Percentiles rank a stretch among this genome's conserved stretches.
These are phyloP conservation scores for Mactromeris polynyma DNA, from an alignment of 2,888 invertebrate species.

Conservation along the genomic window DNA sequence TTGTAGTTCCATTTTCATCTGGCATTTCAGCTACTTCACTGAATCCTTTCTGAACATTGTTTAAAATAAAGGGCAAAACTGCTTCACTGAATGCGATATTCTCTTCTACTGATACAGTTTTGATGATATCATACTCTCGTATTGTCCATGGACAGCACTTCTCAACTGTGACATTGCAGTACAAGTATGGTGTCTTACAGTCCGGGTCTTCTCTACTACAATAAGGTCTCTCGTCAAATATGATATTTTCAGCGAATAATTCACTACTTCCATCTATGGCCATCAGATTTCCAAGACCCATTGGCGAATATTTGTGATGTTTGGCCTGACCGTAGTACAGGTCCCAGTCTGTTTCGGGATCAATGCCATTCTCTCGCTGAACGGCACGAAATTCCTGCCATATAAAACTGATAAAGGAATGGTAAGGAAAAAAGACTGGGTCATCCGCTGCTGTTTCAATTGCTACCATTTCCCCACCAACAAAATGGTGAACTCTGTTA, in stretches of 20 bases:
- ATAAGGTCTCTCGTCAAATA: slow-evolving; percentile 69
- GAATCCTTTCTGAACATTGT: slow-evolving; percentile 39
- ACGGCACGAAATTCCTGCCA: slow-evolving; percentile 77
- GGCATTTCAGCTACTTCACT: background rate
- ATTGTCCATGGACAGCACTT: slow-evolving; percentile 73
- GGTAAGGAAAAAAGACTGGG: slow-evolving; percentile 80
- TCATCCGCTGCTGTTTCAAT: slow-evolving; percentile 81
- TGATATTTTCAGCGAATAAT: slow-evolving; percentile 67
- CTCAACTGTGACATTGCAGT: slow-evolving; percentile 69
- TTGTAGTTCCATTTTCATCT: background rate
- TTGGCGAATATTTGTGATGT: slow-evolving; percentile 74
- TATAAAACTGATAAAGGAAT: slow-evolving; percentile 77
- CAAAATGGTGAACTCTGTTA: slow-evolving; percentile 79
- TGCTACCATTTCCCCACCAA: slow-evolving; percentile 79
- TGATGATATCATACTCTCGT: slow-evolving; percentile 52
- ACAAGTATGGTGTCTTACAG: slow-evolving; percentile 74
- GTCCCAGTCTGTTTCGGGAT: slow-evolving; percentile 75
- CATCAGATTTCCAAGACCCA: slow-evolving; percentile 77
- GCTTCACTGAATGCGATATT: slow-evolving; percentile 37
- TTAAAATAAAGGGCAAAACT: slow-evolving; percentile 35
- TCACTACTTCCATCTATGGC: slow-evolving; percentile 76
- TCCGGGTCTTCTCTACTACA: slow-evolving; percentile 65
- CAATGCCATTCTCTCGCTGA: slow-evolving; percentile 65
- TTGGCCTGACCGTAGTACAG: slow-evolving; percentile 62
- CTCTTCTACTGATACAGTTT: slow-evolving; percentile 20